Percentiles rank a stretch among this genome's conserved stretches.
phyloP scores from a whole-genome alignment of 2,113 vertebrate genomes.

The Eubucco bourcierii region DNA sequence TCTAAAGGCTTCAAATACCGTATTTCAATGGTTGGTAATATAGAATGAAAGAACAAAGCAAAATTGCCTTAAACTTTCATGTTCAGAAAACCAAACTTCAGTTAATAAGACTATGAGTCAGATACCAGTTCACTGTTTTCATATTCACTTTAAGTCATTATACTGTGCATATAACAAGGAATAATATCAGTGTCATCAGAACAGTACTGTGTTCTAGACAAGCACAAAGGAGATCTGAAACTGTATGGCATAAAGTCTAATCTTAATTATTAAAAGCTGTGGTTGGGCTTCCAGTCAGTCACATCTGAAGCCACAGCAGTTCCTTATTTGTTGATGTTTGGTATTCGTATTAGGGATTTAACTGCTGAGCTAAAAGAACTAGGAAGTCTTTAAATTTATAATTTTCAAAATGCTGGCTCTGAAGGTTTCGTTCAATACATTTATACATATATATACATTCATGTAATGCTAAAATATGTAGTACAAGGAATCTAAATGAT shows the following conservation, averaged over 20 bases:
- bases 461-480: background rate
- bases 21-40: background rate
- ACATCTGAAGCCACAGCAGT: background rate
- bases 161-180: background rate
- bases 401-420: background rate
- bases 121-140: background rate
- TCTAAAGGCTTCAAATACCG: background rate
- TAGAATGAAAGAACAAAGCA: background rate
- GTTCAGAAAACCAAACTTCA: background rate
- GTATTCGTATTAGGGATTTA: background rate
- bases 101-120: slow-evolving; percentile 21
- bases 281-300: background rate
- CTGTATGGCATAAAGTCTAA: background rate
- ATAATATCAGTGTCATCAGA: slow-evolving; percentile 11
- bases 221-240: background rate
- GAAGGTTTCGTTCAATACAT: background rate
- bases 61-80: background rate
- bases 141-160: background rate
- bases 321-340: background rate
- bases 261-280: slow-evolving; percentile 15
- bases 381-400: background rate
- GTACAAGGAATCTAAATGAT: background rate
- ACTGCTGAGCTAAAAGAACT: background rate
- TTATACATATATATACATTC: background rate
- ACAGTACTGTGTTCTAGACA: background rate